A percentile compares a stretch with the other conserved stretches of the same genome.
These are phyloP conservation scores for Aradus depressus DNA, from an alignment of 2,888 invertebrate species.

Conservation along the genomic window DNA sequence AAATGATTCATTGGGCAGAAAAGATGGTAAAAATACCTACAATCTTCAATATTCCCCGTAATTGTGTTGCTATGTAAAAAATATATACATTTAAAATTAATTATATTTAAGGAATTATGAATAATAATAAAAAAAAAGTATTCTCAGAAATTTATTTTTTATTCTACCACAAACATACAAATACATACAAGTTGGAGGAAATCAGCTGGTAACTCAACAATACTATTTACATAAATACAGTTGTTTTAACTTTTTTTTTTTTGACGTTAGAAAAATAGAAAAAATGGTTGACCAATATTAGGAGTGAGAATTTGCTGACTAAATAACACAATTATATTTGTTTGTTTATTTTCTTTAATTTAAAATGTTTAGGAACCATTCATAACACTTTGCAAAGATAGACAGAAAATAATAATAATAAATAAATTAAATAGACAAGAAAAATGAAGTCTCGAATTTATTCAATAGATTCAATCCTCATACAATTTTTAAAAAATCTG, in stretches of 20 bases:
- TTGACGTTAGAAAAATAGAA: slow-evolving; percentile 18
- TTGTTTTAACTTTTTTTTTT: slow-evolving; percentile 9
- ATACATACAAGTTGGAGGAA: slow-evolving; percentile 15
- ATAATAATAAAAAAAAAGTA: slow-evolving; percentile 4
- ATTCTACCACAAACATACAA: slow-evolving; percentile 16
- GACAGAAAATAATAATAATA: background rate
- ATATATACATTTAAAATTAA: background rate
- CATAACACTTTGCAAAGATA: slow-evolving; percentile 4
- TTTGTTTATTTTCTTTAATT: background rate
- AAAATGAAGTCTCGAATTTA: too few species aligned
- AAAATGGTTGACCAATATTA: slow-evolving; percentile 1
- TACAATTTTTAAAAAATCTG: too few species aligned
- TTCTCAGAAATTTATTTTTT: slow-evolving; percentile 4
- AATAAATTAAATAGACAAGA: too few species aligned
- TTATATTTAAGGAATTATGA: background rate
- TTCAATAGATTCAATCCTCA: too few species aligned
- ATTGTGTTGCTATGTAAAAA: too few species aligned
- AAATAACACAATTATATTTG: too few species aligned
- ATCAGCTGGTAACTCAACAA: slow-evolving; percentile 18
- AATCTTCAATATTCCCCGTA: too few species aligned
- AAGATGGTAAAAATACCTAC: too few species aligned
- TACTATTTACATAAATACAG: slow-evolving; percentile 15
- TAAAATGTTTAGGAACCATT: background rate
- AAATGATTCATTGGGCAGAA: too few species aligned
- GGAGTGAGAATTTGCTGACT: too few species aligned